A percentile compares a stretch with the other conserved stretches of the same genome.
Evolutionary conservation across 2,888 invertebrate species (phyloP).

Genomic region (Aporophyla lueneburgensis): DNA sequence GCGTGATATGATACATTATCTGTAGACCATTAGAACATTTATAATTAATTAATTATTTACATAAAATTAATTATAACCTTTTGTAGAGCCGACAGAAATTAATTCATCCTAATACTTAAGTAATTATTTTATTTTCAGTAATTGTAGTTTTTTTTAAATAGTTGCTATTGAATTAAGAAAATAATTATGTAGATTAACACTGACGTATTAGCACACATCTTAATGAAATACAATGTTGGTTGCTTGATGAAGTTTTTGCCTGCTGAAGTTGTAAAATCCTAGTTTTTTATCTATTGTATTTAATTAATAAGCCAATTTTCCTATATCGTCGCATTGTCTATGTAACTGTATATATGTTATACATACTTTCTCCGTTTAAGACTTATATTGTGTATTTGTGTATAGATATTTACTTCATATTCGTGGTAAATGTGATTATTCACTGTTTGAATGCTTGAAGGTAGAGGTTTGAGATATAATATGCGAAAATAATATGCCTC

Average conservation of each 20-base stretch:
- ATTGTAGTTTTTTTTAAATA: slow-evolving; percentile 41
- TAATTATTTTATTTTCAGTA: slow-evolving; percentile 50
- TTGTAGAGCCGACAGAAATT: slow-evolving; percentile 40
- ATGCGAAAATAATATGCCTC: slow-evolving; percentile 7
- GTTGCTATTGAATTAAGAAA: slow-evolving; percentile 29
- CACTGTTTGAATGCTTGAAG: slow-evolving; percentile 37
- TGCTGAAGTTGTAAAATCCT: slow-evolving; percentile 39
- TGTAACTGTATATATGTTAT: slow-evolving; percentile 58
- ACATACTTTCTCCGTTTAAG: slow-evolving; percentile 29
- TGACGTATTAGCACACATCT: slow-evolving; percentile 7
- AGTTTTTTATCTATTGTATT: slow-evolving; percentile 44
- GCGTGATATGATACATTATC: slow-evolving; percentile 44
- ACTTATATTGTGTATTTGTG: slow-evolving; percentile 54
- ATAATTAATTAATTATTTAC: slow-evolving; percentile 26
- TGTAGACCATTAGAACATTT: slow-evolving; percentile 55
- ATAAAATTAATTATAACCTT: slow-evolving; percentile 35
- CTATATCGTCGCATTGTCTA: slow-evolving; percentile 32
- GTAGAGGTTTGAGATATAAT: slow-evolving; percentile 27
- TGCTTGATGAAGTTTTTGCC: slow-evolving; percentile 51
- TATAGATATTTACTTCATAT: slow-evolving; percentile 35
- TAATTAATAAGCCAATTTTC: slow-evolving; percentile 27
- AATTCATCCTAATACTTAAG: slow-evolving; percentile 34
- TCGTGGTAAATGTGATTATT: slow-evolving; percentile 26
- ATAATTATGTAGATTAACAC: slow-evolving; percentile 53
- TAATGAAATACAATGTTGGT: slow-evolving; percentile 33